Conservation (phyloP, 2,888 invertebrate genomes). For the Tinea pellionella region DNA sequence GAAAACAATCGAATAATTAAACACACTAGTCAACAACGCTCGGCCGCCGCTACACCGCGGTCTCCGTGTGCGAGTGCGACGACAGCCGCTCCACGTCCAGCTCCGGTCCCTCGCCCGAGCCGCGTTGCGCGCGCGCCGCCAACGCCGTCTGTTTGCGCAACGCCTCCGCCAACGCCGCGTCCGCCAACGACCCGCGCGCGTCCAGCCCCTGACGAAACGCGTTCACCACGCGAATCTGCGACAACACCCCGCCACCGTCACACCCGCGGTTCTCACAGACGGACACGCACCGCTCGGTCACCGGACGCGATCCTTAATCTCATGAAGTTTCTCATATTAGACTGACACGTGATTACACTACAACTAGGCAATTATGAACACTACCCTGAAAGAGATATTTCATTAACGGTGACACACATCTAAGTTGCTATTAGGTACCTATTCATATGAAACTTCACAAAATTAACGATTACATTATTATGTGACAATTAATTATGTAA, state of each 20-base stretch:
- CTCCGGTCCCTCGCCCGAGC: constrained; percentile 90
- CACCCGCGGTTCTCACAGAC: constrained; percentile 25
- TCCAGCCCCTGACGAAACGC: constrained; percentile 99
- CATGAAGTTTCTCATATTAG: not conserved
- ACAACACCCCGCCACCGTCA: constrained; percentile 20
- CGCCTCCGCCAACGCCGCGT: constrained; percentile 92
- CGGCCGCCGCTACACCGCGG: constrained; percentile 78
- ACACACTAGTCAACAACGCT: constrained; percentile 69
- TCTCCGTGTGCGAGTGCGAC: constrained; percentile 94
- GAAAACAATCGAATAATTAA: constrained; percentile 71
- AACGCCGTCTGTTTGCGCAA: constrained; percentile 94
- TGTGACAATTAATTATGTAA: too few species aligned
- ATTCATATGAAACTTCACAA: not conserved
- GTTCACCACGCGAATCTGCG: constrained; percentile 99
- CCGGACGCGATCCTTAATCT: not conserved
- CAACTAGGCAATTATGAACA: not conserved
- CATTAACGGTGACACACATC: not conserved
- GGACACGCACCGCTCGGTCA: constrained; percentile 8
- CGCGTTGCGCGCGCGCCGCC: constrained; percentile 91
- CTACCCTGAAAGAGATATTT: not conserved
- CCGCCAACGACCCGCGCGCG: constrained; percentile 92
- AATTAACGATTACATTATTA: not conserved
- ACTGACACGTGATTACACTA: not conserved
- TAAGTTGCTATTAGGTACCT: not conserved
- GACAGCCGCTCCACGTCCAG: constrained; percentile 93